Percentiles rank a stretch among this genome's conserved stretches.
These are phyloP conservation scores for Triplophysa yarkandensis DNA, from an alignment of 2,797 vertebrate species.

Conservation along the genomic window DNA sequence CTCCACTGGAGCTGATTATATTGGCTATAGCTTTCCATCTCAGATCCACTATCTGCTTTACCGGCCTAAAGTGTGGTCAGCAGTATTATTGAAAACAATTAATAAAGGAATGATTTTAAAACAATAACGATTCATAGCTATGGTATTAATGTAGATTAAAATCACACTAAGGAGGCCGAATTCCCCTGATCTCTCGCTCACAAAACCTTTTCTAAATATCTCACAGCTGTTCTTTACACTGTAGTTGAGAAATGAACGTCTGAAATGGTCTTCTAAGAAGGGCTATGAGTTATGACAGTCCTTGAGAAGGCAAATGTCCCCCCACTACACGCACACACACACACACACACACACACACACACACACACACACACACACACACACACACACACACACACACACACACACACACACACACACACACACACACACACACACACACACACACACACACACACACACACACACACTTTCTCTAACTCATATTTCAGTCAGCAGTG, in stretches of 20 bases:
- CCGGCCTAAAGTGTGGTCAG: not conserved
- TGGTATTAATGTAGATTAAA: conserved; percentile 32
- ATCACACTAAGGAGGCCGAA: conserved; percentile 19
- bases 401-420: conserved; percentile 13
- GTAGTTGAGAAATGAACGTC: conserved; percentile 36
- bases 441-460: not conserved
- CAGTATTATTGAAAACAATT: not conserved
- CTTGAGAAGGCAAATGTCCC: conserved; percentile 37
- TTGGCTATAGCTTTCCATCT: conserved; percentile 36
- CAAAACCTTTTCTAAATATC: conserved; percentile 37
- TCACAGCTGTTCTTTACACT: conserved; percentile 36
- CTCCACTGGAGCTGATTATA: conserved; percentile 29
- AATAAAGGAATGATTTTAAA: conserved; percentile 32
- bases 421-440: conserved; percentile 12
- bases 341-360: not conserved
- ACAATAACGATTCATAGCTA: conserved; percentile 10
- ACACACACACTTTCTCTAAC: conserved; percentile 13
- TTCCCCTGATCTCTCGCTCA: conserved; percentile 6
- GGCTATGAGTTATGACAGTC: conserved; percentile 44
- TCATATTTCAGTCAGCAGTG: conserved; percentile 44
- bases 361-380: not conserved
- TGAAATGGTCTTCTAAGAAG: conserved; percentile 33
- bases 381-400: not conserved
- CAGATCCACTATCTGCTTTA: conserved; percentile 28
- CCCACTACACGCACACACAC: conserved; percentile 15